These are phyloP conservation scores for Agelas oroides DNA, from an alignment of 37 sponge, comb jelly and placozoan species.

Conservation along the genomic window DNA sequence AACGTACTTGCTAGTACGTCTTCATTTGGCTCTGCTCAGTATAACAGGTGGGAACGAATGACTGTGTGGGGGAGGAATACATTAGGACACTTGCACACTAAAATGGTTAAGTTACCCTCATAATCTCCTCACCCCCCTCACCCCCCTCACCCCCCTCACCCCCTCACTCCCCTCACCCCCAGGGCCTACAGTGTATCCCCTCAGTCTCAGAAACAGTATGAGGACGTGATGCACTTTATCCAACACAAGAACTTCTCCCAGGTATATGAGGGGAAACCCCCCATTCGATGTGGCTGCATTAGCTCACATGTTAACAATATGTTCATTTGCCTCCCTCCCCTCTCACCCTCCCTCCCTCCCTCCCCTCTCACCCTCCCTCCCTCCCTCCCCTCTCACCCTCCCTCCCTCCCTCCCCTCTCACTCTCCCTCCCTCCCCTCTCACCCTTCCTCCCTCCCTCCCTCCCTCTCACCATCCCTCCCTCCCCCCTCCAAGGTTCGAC, in stretches of 20 bases:
- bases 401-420: background rate
- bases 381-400: background rate
- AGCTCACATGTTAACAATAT: too few relatives aligned
- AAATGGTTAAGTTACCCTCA: too few relatives aligned
- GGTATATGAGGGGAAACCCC: too few relatives aligned
- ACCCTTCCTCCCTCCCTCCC: background rate
- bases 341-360: constrained; percentile 12
- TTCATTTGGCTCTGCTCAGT: constrained; percentile 28
- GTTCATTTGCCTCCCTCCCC: too few relatives aligned
- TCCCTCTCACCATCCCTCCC: background rate
- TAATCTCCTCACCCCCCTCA: background rate
- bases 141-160: background rate
- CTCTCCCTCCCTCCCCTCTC: background rate
- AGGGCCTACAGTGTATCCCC: constrained; percentile 50
- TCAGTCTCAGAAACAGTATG: constrained; percentile 49
- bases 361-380: background rate
- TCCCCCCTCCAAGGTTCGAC: constrained; percentile 20
- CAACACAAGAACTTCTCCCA: constrained; percentile 11
- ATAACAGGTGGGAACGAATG: constrained; percentile 42
- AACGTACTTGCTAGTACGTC: constrained; percentile 28
- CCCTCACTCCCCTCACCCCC: background rate
- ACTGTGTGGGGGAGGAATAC: background rate
- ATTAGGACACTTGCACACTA: background rate
- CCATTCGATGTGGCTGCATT: too few relatives aligned
- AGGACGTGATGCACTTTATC: constrained; percentile 32